These are phyloP conservation scores for Scaptomyza cyrtandrae DNA, from an alignment of 2,888 invertebrate genomes.

Conservation along the genomic window DNA sequence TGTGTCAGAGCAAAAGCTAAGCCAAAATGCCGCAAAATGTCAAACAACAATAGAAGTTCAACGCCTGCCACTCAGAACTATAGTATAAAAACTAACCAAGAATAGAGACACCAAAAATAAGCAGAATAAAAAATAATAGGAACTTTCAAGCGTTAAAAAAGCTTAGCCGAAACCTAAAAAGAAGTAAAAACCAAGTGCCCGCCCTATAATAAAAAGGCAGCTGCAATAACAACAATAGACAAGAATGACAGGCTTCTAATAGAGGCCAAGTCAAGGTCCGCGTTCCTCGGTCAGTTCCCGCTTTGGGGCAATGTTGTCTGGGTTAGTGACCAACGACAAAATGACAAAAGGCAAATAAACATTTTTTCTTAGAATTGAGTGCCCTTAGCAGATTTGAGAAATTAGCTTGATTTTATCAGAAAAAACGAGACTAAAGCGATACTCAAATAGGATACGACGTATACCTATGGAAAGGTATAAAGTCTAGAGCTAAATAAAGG, in stretches of 20 bases:
- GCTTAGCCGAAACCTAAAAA: constrained; percentile 16
- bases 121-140: constrained; percentile 1
- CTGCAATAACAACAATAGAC: constrained; percentile 30
- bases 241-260: constrained; percentile 55
- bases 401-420: constrained; percentile 55
- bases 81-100: constrained; percentile 40
- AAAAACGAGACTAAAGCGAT: constrained; percentile 49
- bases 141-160: too few relatives aligned
- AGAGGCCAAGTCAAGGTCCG: constrained; percentile 53
- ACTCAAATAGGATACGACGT: constrained; percentile 57
- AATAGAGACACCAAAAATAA: constrained; percentile 36
- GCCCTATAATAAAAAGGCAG: constrained; percentile 40
- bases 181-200: constrained; percentile 11
- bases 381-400: constrained; percentile 50
- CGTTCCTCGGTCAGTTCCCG: constrained; percentile 39
- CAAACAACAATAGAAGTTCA: constrained; percentile 67
- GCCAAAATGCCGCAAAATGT: constrained; percentile 43
- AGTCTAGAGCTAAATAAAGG: constrained; percentile 53
- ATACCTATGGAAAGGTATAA: constrained; percentile 39
- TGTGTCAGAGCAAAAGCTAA: too few relatives aligned
- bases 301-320: constrained; percentile 51
- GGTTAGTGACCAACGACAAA: constrained; percentile 51
- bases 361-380: constrained; percentile 16
- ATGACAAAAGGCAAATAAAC: constrained; percentile 26
- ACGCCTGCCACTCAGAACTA: constrained; percentile 37